phyloP scores from a whole-genome alignment of 2,888 invertebrate genomes.

The Lycophotia porphyrea region DNA sequence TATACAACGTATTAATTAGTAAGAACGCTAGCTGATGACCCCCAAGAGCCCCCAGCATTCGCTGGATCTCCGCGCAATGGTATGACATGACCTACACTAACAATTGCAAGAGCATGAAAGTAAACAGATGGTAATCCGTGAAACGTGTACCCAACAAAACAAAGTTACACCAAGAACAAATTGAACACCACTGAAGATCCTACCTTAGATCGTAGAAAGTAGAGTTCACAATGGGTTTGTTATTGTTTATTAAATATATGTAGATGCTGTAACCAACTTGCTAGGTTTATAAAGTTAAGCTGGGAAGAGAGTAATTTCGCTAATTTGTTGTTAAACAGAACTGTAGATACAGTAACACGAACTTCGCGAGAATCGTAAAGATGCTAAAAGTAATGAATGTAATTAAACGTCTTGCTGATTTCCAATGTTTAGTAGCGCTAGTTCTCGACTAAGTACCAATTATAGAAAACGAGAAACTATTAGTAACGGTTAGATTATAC shows the following conservation, averaged over 20 bases:
- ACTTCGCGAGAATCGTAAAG: constrained; percentile 56
- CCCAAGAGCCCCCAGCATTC: constrained; percentile 5
- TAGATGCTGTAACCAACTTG: constrained; percentile 25
- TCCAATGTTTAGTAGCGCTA: constrained; percentile 53
- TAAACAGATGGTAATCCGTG: constrained; percentile 70
- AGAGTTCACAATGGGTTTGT: constrained; percentile 23
- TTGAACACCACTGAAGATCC: constrained; percentile 29
- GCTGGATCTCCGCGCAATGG: constrained; percentile 22
- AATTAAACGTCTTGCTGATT: constrained; percentile 59
- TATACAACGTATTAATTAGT: constrained; percentile 42
- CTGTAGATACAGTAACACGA: constrained; percentile 56
- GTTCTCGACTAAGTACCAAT: constrained; percentile 51
- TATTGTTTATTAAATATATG: constrained; percentile 19
- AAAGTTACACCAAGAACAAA: constrained; percentile 31
- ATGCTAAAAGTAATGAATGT: constrained; percentile 59
- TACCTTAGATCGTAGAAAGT: constrained; percentile 23
- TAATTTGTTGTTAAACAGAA: constrained; percentile 71
- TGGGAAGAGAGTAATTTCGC: constrained; percentile 68
- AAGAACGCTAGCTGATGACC: constrained; percentile 39
- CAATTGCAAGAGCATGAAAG: constrained; percentile 68
- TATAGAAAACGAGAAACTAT: constrained; percentile 48
- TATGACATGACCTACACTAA: constrained; percentile 69
- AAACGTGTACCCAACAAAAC: constrained; percentile 66
- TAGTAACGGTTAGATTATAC: constrained; percentile 41
- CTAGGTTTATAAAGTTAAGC: constrained; percentile 65